Evolutionary conservation across 2,888 invertebrate genomes (phyloP), one percentile per base, ranked within the genome.

Genomic region (Hymenopus coronatus): DNA sequence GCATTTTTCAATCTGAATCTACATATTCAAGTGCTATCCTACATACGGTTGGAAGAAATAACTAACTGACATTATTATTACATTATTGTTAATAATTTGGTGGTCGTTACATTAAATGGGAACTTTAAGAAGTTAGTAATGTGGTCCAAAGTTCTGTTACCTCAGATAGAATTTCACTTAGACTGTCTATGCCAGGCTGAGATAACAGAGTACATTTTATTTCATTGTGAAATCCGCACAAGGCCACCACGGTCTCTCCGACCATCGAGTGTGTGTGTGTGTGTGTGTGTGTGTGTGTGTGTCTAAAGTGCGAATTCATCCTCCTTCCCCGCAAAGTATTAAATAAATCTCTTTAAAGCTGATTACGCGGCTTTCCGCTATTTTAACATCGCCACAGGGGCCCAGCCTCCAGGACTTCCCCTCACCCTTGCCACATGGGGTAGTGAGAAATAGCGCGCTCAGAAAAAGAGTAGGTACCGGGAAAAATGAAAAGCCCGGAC

Each of bases 321-420:
- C 87, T 87, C 70, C 88, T 82, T 33, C 81, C 82, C 90, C 90
- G 85, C 90, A 89, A 90, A 90, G 90, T 90, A 90, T 90, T 88
- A 90, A 90, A 90, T 90, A 90, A 90, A 90, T 90, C 90, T 90
- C 88, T 88, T 88, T 89, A 90, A 90, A 90, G 90, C 90, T 88
- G 90, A 90, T 90, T 90, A 90, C 89, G 88, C 88, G 87, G 88
- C 87, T 90, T 90, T 90, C 90, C 90, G 88, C 88, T 90, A 88
- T 89, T 90, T 90, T 88, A 90, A 85, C 88, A 89, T 87, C 87
- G 70, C 87, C 87, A 87, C 87, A 87, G 87, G 87, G 87, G 87
- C 87, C 82, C 87, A 82, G 81, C 82, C 82, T 87, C 82, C 87
- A 82, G 87, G 87, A 87, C 87, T 87, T 20, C 87, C 87, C 85